Evolutionary conservation across 2,888 invertebrate genomes (phyloP).

Genomic region (Palloptera scutellata): DNA sequence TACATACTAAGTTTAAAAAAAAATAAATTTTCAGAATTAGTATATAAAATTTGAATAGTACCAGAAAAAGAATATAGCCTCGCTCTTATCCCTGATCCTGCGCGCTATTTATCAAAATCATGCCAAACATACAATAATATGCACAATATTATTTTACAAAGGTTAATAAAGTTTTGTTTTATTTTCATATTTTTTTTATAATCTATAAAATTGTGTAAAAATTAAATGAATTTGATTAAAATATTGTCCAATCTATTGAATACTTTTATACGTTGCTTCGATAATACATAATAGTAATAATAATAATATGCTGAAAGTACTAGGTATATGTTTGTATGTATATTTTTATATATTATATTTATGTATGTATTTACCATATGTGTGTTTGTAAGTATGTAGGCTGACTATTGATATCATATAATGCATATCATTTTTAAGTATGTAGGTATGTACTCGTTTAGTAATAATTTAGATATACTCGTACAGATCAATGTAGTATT

Average conservation of each 20-base stretch:
- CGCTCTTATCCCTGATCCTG: too few species aligned
- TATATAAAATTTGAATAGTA: too few species aligned
- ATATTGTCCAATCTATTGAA: conserved; percentile 56
- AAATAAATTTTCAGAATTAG: background rate
- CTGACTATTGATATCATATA: background rate
- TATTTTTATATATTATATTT: conserved; percentile 14
- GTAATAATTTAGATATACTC: conserved; percentile 1
- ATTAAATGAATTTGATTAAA: conserved; percentile 53
- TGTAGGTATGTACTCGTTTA: conserved; percentile 7
- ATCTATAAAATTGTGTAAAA: conserved; percentile 56
- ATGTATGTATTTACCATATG: background rate
- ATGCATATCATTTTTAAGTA: background rate
- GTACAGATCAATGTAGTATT: too few species aligned
- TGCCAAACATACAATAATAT: too few species aligned
- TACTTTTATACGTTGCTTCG: conserved; percentile 17
- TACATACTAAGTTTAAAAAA: background rate
- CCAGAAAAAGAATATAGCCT: too few species aligned
- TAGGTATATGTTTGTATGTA: background rate
- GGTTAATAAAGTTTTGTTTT: too few species aligned
- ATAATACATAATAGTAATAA: background rate
- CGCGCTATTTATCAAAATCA: too few species aligned
- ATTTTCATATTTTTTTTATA: conserved; percentile 7
- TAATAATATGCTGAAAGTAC: background rate
- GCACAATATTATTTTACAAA: too few species aligned
- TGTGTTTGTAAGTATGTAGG: background rate